Evolutionary conservation across 1,140 invertebrate genomes (phyloP), one percentile per base, ranked within the genome.

Genomic region (Thaumetopoea pityocampa): DNA sequence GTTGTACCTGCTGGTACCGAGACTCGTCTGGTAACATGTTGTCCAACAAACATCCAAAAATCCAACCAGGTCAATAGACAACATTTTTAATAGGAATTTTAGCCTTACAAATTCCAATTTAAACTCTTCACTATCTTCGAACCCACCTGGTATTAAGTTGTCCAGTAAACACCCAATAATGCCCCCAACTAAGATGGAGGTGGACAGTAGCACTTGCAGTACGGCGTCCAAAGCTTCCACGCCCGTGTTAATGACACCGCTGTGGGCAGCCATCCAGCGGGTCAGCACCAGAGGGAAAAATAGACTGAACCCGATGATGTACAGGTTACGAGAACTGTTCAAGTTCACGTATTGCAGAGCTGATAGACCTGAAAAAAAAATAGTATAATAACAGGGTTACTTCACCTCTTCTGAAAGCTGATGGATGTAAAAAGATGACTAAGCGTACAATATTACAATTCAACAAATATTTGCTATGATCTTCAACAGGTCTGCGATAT

Each of bases 301-400:
- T 19, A 96, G 87, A 4, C 94, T 94, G 49, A 96, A 91, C 6
- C 95, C 95, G n/a, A 96, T 88, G 36, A 96, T 93, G 67, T 95
- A 95, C 2, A 96, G 78, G 84, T 97, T 96, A 38, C 92, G 85
- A 1, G 93, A 88, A 6, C 92, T 95, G 64, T 93, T 93, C 15
- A 96, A 76, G 63, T 96, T 88, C 10, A 96, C 89, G 59, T 93
- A 94, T 63, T 96, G 93, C 5, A 96, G 85, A 8, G 93, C 92
- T 0, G 94, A 95, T 1, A 96, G 73, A 47, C 92, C 91, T 89
- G 19, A 11, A 22, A 4, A 12, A 7, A 29, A 3, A 5, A 6
- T 1, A 9, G 5, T 1, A 28, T n/a, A n/a, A n/a, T n/a, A n/a
- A n/a, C n/a, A n/a, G n/a, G n/a, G n/a, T n/a, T n/a, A n/a, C n/a